These are phyloP conservation scores for Andrena dorsata DNA, from an alignment of 2,888 invertebrate species.

Conservation along the genomic window DNA sequence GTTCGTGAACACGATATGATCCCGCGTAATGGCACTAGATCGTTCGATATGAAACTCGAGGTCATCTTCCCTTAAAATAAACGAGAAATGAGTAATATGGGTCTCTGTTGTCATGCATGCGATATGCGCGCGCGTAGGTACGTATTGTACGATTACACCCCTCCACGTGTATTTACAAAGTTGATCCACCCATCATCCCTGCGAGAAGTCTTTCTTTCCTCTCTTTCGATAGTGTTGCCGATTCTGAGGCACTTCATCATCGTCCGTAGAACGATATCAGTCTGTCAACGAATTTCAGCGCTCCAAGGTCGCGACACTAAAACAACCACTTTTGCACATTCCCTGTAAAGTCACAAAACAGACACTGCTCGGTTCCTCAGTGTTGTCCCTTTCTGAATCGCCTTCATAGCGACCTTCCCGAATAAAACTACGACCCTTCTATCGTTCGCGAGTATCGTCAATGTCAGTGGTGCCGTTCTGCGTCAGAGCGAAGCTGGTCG, in stretches of 20 bases:
- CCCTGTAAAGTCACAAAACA: neutral
- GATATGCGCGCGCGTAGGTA: neutral
- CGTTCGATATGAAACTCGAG: slow-evolving; percentile 70
- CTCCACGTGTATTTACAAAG: slow-evolving; percentile 2
- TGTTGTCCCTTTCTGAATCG: slow-evolving; percentile 24
- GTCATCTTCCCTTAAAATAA: slow-evolving; percentile 58
- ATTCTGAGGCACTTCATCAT: neutral
- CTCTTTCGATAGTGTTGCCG: neutral
- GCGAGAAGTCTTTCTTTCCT: neutral
- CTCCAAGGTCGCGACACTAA: too few relatives aligned
- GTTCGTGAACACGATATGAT: slow-evolving; percentile 57
- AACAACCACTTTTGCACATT: too few relatives aligned
- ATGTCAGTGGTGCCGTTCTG: neutral
- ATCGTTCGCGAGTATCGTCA: neutral
- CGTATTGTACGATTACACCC: slow-evolving; percentile 12
- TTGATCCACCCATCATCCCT: neutral
- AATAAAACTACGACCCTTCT: neutral
- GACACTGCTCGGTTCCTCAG: neutral
- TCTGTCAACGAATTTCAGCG: too few relatives aligned
- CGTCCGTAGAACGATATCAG: too few relatives aligned
- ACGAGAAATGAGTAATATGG: slow-evolving; percentile 22
- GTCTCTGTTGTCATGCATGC: slow-evolving; percentile 4
- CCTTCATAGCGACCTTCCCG: slow-evolving; percentile 11
- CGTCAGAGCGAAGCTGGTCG: neutral
- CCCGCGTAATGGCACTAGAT: slow-evolving; percentile 78